Evolutionary conservation across 2,797 vertebrate species (phyloP).

Genomic region (Oreochromis grahami): DNA sequence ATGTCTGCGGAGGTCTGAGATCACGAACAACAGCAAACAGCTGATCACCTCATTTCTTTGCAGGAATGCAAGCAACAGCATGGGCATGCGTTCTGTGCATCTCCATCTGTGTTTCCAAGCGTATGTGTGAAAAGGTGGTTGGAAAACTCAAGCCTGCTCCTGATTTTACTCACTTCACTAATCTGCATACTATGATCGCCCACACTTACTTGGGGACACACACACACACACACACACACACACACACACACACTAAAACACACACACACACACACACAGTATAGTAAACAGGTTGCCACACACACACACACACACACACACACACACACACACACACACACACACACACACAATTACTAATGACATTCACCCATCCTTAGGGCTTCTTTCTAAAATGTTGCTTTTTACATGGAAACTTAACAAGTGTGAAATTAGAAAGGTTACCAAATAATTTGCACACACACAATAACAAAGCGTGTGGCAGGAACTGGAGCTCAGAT

Average conservation of each 20-base stretch:
- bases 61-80: slow-evolving; percentile 23
- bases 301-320: slow-evolving; percentile 4
- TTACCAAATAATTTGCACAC: slow-evolving; percentile 64
- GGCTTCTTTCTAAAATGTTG: slow-evolving; percentile 69
- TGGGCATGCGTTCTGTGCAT: background rate
- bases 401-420: slow-evolving; percentile 78
- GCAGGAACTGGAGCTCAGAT: slow-evolving; percentile 41
- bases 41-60: slow-evolving; percentile 37
- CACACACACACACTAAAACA: slow-evolving; percentile 12
- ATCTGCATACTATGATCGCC: slow-evolving; percentile 34
- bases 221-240: background rate
- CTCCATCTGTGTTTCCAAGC: background rate
- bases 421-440: slow-evolving; percentile 83
- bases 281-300: too few species aligned
- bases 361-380: slow-evolving; percentile 66
- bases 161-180: slow-evolving; percentile 27
- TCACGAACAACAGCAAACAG: slow-evolving; percentile 13
- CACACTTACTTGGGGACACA: background rate
- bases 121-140: background rate
- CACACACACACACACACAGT: background rate
- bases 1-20: slow-evolving; percentile 16
- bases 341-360: slow-evolving; percentile 39
- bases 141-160: background rate
- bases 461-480: slow-evolving; percentile 34
- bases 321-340: background rate